Conservation (phyloP, 2,113 vertebrate species). For the Prionailurus bengalensis region DNA sequence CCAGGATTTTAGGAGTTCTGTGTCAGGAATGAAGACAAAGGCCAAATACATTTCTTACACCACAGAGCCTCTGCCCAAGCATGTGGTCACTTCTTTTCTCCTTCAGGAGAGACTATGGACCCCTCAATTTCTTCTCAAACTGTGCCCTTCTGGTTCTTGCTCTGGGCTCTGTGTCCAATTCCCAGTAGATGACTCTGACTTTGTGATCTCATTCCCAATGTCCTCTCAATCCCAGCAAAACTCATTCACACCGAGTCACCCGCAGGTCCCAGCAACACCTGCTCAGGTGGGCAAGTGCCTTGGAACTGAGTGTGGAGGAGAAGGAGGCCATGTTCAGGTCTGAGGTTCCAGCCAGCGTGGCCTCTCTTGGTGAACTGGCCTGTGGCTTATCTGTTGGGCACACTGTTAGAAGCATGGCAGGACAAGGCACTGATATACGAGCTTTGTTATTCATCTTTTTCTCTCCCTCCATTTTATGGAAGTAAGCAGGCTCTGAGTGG, state of each 20-base stretch:
- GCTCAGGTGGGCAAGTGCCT: neutral
- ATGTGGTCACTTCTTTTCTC: neutral
- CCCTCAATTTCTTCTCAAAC: neutral
- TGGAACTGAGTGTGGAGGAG: neutral
- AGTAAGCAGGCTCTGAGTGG: neutral
- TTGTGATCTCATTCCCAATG: neutral
- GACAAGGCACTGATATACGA: accelerated
- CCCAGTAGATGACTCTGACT: neutral
- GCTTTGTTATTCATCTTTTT: neutral
- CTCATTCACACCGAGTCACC: too few species aligned
- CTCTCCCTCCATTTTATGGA: neutral
- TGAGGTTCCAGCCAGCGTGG: neutral
- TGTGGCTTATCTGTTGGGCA: too few species aligned
- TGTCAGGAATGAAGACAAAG: neutral
- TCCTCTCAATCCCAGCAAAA: too few species aligned
- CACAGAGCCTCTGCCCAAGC: neutral
- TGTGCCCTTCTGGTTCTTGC: neutral
- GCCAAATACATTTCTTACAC: neutral
- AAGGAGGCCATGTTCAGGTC: neutral
- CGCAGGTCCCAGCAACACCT: neutral
- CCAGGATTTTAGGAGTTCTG: neutral
- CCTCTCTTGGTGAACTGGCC: neutral
- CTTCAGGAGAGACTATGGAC: neutral
- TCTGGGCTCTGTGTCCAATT: neutral
- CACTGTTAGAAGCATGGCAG: neutral